Percentiles rank a stretch among this genome's conserved stretches.
phyloP scores from a whole-genome alignment of 2,888 invertebrate genomes.

The Aphodius sticticus region DNA sequence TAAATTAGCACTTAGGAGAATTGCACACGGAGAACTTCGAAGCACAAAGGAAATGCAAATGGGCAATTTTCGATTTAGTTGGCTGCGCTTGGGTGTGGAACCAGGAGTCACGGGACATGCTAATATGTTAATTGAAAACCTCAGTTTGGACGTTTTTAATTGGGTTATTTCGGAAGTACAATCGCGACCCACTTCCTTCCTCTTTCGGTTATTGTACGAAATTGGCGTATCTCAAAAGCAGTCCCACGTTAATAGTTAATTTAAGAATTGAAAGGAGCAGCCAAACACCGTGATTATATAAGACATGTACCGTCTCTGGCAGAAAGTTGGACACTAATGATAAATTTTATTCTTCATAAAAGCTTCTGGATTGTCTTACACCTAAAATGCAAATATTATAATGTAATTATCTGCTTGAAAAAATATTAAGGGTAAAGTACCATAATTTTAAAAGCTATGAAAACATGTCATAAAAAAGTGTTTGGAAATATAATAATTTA shows the following conservation, averaged over 20 bases:
- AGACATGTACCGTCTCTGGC: too few species aligned
- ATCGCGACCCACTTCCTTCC: background rate
- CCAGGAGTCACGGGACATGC: slow-evolving; percentile 13
- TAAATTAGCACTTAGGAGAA: slow-evolving; percentile 18
- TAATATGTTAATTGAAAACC: slow-evolving; percentile 23
- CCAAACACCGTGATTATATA: too few species aligned
- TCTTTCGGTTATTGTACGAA: background rate
- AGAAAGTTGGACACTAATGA: too few species aligned
- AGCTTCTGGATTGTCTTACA: too few species aligned
- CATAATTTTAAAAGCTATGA: too few species aligned
- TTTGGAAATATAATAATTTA: too few species aligned
- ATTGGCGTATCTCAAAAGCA: background rate
- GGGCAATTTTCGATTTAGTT: slow-evolving; percentile 26
- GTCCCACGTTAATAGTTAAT: background rate
- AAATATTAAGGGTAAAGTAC: too few species aligned
- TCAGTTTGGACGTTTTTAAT: slow-evolving; percentile 20
- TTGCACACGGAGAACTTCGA: slow-evolving; percentile 18
- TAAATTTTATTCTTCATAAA: too few species aligned
- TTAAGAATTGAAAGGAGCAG: background rate
- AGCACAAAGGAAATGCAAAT: slow-evolving; percentile 26
- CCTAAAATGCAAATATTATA: too few species aligned
- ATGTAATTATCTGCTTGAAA: too few species aligned
- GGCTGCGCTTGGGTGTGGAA: background rate
- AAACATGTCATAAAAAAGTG: too few species aligned
- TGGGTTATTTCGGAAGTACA: slow-evolving; percentile 15